Conservation (phyloP, 2,888 invertebrate genomes). For the Drosophila helvetica region DNA sequence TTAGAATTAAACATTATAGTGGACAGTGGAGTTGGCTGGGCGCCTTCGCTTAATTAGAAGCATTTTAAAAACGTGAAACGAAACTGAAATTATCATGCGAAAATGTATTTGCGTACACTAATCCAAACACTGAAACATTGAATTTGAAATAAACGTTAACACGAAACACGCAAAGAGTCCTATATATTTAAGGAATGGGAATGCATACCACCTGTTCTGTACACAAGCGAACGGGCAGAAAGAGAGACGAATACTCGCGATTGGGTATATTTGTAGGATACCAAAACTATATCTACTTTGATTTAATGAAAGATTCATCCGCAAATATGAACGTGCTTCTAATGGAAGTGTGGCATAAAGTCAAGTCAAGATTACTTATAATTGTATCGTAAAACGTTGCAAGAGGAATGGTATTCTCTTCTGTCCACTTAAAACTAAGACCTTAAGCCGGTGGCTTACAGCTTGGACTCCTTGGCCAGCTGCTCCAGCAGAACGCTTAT, state of each 20-base stretch:
- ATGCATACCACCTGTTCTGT: too few species aligned
- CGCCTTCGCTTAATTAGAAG: slow-evolving; percentile 59
- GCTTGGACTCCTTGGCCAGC: slow-evolving; percentile 66
- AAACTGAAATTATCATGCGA: slow-evolving; percentile 37
- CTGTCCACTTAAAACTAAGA: slow-evolving; percentile 10
- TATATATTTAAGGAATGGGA: neutral
- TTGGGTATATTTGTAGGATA: too few species aligned
- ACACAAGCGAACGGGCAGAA: too few species aligned
- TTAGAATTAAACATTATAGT: neutral
- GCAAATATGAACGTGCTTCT: neutral
- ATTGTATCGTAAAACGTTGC: neutral
- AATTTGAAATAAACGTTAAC: slow-evolving; percentile 75
- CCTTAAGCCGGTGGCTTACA: slow-evolving; percentile 60
- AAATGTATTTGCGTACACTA: slow-evolving; percentile 66
- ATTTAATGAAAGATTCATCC: neutral
- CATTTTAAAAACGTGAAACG: slow-evolving; percentile 67
- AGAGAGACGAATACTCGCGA: too few species aligned
- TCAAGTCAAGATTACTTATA: neutral
- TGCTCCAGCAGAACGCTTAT: slow-evolving; percentile 78
- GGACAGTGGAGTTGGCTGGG: slow-evolving; percentile 30
- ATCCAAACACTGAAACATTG: slow-evolving; percentile 67
- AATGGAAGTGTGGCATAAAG: neutral
- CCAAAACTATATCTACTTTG: too few species aligned
- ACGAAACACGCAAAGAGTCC: slow-evolving; percentile 10
- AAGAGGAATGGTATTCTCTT: neutral